These are phyloP conservation scores for Typhlichthys subterraneus DNA, from an alignment of 2,797 vertebrate species.

Conservation along the genomic window DNA sequence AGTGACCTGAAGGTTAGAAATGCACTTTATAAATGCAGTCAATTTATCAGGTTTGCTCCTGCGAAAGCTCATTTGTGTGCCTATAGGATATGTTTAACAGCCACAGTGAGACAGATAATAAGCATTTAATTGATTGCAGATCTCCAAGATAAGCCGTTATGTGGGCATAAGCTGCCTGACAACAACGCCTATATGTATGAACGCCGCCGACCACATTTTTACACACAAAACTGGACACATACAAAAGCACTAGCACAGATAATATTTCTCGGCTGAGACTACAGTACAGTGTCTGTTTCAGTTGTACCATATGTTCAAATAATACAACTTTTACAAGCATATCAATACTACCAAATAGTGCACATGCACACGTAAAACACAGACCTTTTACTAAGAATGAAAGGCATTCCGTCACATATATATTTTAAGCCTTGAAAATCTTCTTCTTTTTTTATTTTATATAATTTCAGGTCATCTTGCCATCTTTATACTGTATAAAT, in stretches of 20 bases:
- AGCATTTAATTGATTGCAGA: conserved; percentile 39
- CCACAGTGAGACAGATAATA: conserved; percentile 6
- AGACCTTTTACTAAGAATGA: not conserved
- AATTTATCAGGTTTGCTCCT: not conserved
- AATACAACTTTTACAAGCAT: conserved; percentile 18
- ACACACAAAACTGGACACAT: conserved; percentile 6
- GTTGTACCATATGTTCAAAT: conserved; percentile 13
- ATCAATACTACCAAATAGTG: conserved; percentile 24
- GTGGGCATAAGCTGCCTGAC: conserved; percentile 10
- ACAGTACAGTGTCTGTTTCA: conserved; percentile 26
- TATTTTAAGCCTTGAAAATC: no score
- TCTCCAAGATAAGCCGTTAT: conserved; percentile 38
- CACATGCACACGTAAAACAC: conserved; percentile 24
- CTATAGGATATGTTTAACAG: no score
- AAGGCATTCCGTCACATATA: no score
- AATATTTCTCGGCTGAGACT: conserved; percentile 16
- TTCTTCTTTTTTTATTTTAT: no score
- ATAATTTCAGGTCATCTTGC: no score
- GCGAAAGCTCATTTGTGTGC: no score
- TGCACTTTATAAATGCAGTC: no score
- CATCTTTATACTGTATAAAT: no score
- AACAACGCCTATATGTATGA: conserved; percentile 12
- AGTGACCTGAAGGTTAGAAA: no score
- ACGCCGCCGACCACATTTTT: conserved; percentile 63
- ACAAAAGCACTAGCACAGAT: conserved; percentile 10